Evolutionary conservation across 1,140 invertebrate species (phyloP), one percentile per base, ranked within the genome.

Genomic region (Drosophila santomea): DNA sequence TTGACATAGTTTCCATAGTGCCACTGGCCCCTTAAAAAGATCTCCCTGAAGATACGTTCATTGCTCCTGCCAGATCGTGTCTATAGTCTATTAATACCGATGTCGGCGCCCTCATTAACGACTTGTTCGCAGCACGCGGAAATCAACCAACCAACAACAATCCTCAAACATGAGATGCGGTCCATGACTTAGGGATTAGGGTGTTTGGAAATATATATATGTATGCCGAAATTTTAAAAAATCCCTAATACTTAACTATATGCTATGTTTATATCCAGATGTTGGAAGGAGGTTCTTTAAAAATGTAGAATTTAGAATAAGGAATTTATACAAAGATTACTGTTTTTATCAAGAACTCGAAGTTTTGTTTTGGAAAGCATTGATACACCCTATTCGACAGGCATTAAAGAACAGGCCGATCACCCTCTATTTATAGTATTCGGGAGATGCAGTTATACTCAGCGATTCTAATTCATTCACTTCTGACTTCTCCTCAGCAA

Each of bases 41-140:
- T 51, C 67, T 43, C 36, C 39, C 14, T 54, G 6, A 15, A 11
- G 35, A 44, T 48, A 50, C 62, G 76, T 69, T 62, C 81, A 84
- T 73, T 74, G 74, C 82, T 86, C 78, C 78, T 86, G 77, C 62
- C 60, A 43, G 61, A 74, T 10, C 45, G 67, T 32, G 52, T 41
- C 45, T 45, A 58, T 28, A 32, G 48, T 58, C 74, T 86, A 86
- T 78, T 58, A 78, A 86, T 86, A 85, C 45, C 45, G 10, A 25
- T 10, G 45, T 58, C 83, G 67, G 52, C 60, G 74, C 78, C 82
- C 81, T 74, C 78, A 81, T 85, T 85, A 76, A 51, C 45, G 72
- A 76, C 52, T 75, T 59, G 72, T 75, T 75, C 71, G 57, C 82
- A 78, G 82, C 78, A 85, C 78, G 82, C 81, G 81, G 81, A 86